Evolutionary conservation across 2,888 invertebrate species (phyloP), one percentile per base, ranked within the genome.

Genomic region (Drosophila incognita): DNA sequence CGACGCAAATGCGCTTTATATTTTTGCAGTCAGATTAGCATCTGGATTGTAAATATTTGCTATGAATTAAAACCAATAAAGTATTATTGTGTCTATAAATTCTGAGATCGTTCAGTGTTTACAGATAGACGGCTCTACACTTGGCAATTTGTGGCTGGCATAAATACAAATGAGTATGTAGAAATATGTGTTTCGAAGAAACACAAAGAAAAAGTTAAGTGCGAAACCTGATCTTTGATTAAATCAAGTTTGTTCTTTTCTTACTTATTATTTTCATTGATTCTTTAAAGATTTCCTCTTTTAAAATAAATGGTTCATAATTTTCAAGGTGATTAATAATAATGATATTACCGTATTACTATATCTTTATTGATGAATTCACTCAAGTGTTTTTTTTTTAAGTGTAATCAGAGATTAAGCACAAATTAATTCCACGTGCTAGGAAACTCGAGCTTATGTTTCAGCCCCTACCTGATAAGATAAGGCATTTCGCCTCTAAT

Each of bases 31-130:
- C 38, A 42, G 88, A 89, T 88, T 79, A 73, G 66, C 76, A 88
- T 88, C 90, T 77, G 52, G 65, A 42, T 85, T 69, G 65, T 65
- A 46, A 24, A 46, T 70, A 61, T 76, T 65, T 56, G 68, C 58
- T 36, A 65, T 77, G 86, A 81, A 87, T 88, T 90, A 79, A 87
- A 81, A 60, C 61, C 90, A 88, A 79, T 88, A 74, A 81, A 77
- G 76, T 81, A 73, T 63, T 86, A 79, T 81, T 66, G 70, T 56
- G 77, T 68, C 67, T 68, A 89, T 86, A 87, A 81, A 85, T 85
- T 71, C 52, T 58, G 61, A 27, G 68, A 48, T 58, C 40, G 68
- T 62, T 63, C 59, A 49, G 46, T 54, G 51, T 51, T 59, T 36
- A 49, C 52, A 63, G 58, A 59, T 63, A 42, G 42, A 33, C 58